A percentile compares a stretch with the other conserved stretches of the same genome.
Evolutionary conservation across 2,888 invertebrate genomes (phyloP).

Genomic region (Heteropelma amictum): DNA sequence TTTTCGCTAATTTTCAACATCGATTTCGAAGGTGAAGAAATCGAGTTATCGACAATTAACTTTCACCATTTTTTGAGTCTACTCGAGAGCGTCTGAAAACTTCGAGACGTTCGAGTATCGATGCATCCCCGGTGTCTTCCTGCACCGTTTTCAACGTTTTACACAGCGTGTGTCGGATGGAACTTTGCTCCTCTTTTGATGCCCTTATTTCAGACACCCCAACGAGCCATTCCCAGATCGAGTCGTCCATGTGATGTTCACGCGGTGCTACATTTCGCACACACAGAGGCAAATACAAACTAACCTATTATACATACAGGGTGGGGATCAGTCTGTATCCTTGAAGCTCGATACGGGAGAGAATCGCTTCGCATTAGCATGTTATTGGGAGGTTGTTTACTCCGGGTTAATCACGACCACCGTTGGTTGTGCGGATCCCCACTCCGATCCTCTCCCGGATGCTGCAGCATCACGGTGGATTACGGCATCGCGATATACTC

Average conservation of each 20-base stretch:
- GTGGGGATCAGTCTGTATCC: conserved; percentile 10
- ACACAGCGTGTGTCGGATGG: not conserved
- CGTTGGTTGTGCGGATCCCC: conserved; percentile 20
- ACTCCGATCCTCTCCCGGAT: too few relatives aligned
- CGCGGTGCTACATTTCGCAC: not conserved
- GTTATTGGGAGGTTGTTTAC: conserved; percentile 76
- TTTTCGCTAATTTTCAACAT: too few relatives aligned
- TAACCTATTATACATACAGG: too few relatives aligned
- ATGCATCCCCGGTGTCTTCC: not conserved
- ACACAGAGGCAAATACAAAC: conserved; percentile 10
- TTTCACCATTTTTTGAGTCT: too few relatives aligned
- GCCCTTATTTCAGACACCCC: conserved; percentile 11
- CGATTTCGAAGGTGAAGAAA: too few relatives aligned
- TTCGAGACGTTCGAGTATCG: too few relatives aligned
- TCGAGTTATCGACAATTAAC: too few relatives aligned
- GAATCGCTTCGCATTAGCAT: conserved; percentile 72
- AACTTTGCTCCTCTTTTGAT: too few relatives aligned
- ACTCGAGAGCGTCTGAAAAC: too few relatives aligned
- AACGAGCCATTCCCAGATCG: conserved; percentile 23
- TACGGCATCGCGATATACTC: conserved; percentile 15
- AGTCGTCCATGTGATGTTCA: conserved; percentile 15
- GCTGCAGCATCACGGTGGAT: conserved; percentile 5
- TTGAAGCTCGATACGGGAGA: conserved; percentile 31
- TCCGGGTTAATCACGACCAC: conserved; percentile 70
- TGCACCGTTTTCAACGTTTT: not conserved